These are phyloP conservation scores for Vanessa atalanta DNA, from an alignment of 1,140 invertebrate species.

Conservation along the genomic window DNA sequence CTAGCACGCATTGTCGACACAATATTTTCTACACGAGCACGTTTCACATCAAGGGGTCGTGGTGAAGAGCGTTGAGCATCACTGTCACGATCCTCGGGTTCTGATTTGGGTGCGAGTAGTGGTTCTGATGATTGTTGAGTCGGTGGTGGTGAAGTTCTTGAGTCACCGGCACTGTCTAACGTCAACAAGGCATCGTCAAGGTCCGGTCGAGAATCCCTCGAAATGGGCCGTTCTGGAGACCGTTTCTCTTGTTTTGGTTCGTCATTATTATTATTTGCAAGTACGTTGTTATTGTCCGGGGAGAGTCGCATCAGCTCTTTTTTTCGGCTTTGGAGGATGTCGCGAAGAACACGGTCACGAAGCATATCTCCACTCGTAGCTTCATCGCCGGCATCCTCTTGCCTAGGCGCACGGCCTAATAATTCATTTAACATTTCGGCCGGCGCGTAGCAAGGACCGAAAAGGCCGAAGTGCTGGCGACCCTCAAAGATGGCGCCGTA, in stretches of 20 bases:
- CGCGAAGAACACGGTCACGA: constrained; percentile 89
- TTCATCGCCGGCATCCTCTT: constrained; percentile 83
- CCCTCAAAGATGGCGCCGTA: constrained; percentile 90
- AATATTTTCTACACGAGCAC: constrained; percentile 96
- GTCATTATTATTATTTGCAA: constrained; percentile 83
- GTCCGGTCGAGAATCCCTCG: constrained; percentile 80
- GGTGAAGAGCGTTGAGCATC: constrained; percentile 82
- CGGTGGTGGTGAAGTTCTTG: constrained; percentile 86
- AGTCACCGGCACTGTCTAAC: constrained; percentile 85
- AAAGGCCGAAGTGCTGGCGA: constrained; percentile 88
- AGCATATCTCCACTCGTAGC: constrained; percentile 82
- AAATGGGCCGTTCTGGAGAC: constrained; percentile 83
- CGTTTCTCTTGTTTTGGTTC: constrained; percentile 83
- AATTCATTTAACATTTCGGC: constrained; percentile 92
- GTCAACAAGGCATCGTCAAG: constrained; percentile 82
- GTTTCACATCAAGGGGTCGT: constrained; percentile 88
- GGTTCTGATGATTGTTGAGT: constrained; percentile 83
- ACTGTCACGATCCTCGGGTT: constrained; percentile 84
- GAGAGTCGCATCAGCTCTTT: constrained; percentile 86
- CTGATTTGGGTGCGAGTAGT: constrained; percentile 83
- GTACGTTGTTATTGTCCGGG: constrained; percentile 81
- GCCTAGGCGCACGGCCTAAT: constrained; percentile 88
- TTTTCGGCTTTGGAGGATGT: constrained; percentile 90
- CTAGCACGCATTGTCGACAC: constrained; percentile 94
- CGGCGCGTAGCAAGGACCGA: constrained; percentile 89